Evolutionary conservation across 1,140 invertebrate genomes (phyloP).

Genomic region (Hesperophylax magnus): DNA sequence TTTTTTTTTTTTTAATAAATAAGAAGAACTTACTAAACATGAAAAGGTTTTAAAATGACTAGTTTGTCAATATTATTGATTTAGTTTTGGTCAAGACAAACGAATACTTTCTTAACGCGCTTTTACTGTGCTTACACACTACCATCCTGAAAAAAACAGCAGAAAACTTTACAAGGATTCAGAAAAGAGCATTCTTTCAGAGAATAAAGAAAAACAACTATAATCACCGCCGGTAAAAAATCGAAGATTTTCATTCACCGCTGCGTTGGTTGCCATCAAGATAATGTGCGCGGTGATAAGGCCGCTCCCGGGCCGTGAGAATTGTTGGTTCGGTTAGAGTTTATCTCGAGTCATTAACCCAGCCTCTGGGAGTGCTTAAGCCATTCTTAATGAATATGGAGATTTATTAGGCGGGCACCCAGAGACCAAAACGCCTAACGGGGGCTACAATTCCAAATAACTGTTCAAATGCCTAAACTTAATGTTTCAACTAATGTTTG

Average conservation of each 20-base stretch:
- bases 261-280: neutral
- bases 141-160: no score
- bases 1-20: no score
- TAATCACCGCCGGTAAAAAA: neutral
- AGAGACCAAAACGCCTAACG: neutral
- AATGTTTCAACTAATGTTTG: constrained; percentile 26
- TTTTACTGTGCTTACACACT: no score
- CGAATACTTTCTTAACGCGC: no score
- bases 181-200: no score
- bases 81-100: no score
- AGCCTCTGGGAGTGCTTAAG: constrained; percentile 54
- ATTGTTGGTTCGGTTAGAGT: constrained; percentile 41
- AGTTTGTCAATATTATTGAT: no score
- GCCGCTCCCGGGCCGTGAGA: constrained; percentile 17
- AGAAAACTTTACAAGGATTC: no score
- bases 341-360: constrained; percentile 56
- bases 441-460: neutral
- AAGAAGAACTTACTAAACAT: no score
- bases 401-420: constrained; percentile 48
- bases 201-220: no score
- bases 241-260: constrained; percentile 2
- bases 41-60: no score
- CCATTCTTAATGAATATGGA: constrained; percentile 57
- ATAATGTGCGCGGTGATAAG: constrained; percentile 17
- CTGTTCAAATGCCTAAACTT: neutral